These are phyloP conservation scores for Diorhabda carinulata DNA, from an alignment of 1,140 invertebrate species.

Conservation along the genomic window DNA sequence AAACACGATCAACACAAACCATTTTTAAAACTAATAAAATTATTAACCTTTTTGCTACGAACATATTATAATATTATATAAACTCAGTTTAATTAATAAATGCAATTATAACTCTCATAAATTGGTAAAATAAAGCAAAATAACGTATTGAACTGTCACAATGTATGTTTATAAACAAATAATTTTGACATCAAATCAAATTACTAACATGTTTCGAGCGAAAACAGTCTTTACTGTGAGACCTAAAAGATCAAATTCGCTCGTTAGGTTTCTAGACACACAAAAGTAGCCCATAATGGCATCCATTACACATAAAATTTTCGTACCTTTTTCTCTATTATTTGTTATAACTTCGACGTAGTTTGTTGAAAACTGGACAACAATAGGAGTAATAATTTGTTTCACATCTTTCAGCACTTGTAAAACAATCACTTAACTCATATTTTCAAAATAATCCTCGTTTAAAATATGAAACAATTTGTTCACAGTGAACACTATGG, in stretches of 20 bases:
- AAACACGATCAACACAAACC: background rate
- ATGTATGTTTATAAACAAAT: conserved; percentile 16
- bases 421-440: too few species aligned
- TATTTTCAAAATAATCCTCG: too few species aligned
- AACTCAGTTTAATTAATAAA: background rate
- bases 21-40: background rate
- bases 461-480: too few species aligned
- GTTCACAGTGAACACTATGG: too few species aligned
- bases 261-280: conserved; percentile 3
- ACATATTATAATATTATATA: background rate
- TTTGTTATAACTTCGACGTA: background rate
- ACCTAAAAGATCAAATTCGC: conserved; percentile 17
- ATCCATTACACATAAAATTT: conserved; percentile 18
- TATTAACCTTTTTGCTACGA: background rate
- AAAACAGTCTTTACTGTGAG: conserved; percentile 14
- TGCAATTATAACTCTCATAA: too few species aligned
- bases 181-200: background rate
- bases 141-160: background rate
- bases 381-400: too few species aligned
- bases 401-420: too few species aligned
- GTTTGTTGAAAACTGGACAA: background rate
- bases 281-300: conserved; percentile 21
- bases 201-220: conserved; percentile 13
- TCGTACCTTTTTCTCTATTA: conserved; percentile 15
- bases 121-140: background rate